These are phyloP conservation scores for Petrophora chlorosata DNA, from an alignment of 2,888 invertebrate species.

Conservation along the genomic window DNA sequence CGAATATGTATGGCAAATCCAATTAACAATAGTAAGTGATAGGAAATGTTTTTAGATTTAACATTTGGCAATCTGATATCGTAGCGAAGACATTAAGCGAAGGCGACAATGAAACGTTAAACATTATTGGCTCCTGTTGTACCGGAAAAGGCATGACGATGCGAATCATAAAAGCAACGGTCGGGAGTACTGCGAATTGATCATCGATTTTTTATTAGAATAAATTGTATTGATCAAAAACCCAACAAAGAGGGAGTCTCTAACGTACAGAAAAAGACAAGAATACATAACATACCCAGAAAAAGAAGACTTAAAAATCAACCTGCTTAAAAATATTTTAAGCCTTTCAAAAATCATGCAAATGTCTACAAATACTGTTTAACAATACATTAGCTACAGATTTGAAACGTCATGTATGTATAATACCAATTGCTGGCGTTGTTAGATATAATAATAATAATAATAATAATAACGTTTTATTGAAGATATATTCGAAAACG, in stretches of 20 bases:
- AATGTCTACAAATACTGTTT: too few species aligned
- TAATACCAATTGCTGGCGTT: constrained; percentile 7
- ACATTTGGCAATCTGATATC: constrained; percentile 59
- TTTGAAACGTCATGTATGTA: too few species aligned
- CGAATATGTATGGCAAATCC: constrained; percentile 6
- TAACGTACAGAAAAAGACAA: too few species aligned
- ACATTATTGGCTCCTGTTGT: constrained; percentile 68
- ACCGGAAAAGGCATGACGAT: constrained; percentile 65
- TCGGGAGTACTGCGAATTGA: constrained; percentile 57
- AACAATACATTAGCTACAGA: too few species aligned
- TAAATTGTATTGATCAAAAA: not conserved
- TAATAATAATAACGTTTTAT: not conserved
- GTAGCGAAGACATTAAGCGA: constrained; percentile 61
- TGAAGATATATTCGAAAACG: constrained; percentile 32
- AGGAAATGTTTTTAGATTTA: constrained; percentile 38
- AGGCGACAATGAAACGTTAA: constrained; percentile 78
- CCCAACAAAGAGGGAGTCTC: not conserved
- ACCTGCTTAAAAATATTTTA: too few species aligned
- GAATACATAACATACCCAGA: too few species aligned
- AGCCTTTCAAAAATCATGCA: too few species aligned
- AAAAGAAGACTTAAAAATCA: too few species aligned
- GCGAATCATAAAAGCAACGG: constrained; percentile 56
- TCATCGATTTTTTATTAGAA: constrained; percentile 28
- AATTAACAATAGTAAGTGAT: constrained; percentile 28
- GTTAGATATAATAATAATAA: constrained; percentile 13